Evolutionary conservation across 2,113 vertebrate genomes (phyloP), one percentile per base, ranked within the genome.

Genomic region (Eira barbara): DNA sequence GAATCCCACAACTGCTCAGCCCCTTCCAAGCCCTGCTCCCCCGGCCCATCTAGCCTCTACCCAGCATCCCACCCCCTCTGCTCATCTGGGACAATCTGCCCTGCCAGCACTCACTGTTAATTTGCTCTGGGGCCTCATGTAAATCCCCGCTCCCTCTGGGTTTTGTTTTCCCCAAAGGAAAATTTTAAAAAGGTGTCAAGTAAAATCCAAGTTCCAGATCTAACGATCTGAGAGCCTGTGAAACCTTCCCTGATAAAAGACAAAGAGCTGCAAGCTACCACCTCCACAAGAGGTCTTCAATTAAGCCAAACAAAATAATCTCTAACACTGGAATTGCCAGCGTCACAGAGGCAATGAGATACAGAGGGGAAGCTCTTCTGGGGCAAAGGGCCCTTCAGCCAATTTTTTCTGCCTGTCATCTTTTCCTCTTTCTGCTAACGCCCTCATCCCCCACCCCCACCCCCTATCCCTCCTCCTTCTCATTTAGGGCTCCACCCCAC

Each of bases 291-390:
- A 67, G 61, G 21, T 34, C 55, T 12, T 15, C 4, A 34, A 21
- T 1, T 1, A 8, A 29, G 59, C 13, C 92, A 73, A 76, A 93
- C 76, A 76, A 91, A 57, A 67, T 25, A 6, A 83, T 61, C 61
- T 29, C 76, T 52, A 34, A 49, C 1, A 10, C 27, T 14, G 17
- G 3, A 87, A 39, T 0, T 8, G 71, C 6, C 9, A 76, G 20
- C 15, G 27, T 15, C 18, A 20, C 15, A 1, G 18, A 79, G 6
- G 20, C 11, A 10, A 20, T 0, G 10, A 10, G 29, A 14, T 34
- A 7, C 31, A 4, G 18, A 7, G 9, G 3, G 13, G 11, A 42
- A 14, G 36, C 52, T 49, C 36, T 23, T 13, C 14, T 39, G 61
- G 34, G 87, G 47, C 78, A 49, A 61, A 45, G 29, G 18, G 55